Base-by-base conservation (phyloP, 2,797 vertebrate species). In the Poeciliopsis presidionis region DNA sequence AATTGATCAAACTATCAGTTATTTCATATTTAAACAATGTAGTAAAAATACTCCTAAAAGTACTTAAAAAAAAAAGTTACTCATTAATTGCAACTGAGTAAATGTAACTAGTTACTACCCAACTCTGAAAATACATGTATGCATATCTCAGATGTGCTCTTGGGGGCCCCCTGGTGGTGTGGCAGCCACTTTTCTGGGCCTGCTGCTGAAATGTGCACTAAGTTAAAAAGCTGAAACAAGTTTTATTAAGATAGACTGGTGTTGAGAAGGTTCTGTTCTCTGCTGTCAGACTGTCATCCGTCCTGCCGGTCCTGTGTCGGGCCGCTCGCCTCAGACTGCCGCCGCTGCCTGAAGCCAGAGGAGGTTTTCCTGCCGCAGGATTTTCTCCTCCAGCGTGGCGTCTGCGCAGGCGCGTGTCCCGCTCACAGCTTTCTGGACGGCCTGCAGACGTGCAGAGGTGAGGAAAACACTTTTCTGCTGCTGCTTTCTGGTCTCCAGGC, bases 231-330 rank as follows among this genome's bases (percentile, higher is more conserved):
- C 7, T 25, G 20, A 53, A 53, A 51, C 49, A 22, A 53, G 49
- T 53, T 53, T 53, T 53, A 25, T 25, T 25, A 20, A 36, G 7
- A 70, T 7, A 1, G 7, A 45, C 3, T 45, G 25, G 13, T 43
- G 65, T 4, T 25, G 36, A 43, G 22, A n/a, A 45, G 41, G 39
- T 70, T 69, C 65, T 43, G 22, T 25, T 63, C 25, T 30, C 6
- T 39, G 1, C 0, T 12, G 13, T 28, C 43, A 99, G 98, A 94
- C 61, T 99, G 98, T 33, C 97, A 98, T 55, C 90, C 92, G 0
- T 97, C 97, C 46, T 99, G 98, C 78, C 95, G 90, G 1, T 88
- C 94, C 2, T 99, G 98, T 22, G 6, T 96, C 1, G 98, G 98
- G 5, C 96, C 96, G 0, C 88, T 95, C 4, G 81, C 87, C 1